A percentile compares a stretch with the other conserved stretches of the same genome.
These are phyloP conservation scores for Notospermus geniculatus DNA, from an alignment of 1,140 invertebrate genomes.

Conservation along the genomic window DNA sequence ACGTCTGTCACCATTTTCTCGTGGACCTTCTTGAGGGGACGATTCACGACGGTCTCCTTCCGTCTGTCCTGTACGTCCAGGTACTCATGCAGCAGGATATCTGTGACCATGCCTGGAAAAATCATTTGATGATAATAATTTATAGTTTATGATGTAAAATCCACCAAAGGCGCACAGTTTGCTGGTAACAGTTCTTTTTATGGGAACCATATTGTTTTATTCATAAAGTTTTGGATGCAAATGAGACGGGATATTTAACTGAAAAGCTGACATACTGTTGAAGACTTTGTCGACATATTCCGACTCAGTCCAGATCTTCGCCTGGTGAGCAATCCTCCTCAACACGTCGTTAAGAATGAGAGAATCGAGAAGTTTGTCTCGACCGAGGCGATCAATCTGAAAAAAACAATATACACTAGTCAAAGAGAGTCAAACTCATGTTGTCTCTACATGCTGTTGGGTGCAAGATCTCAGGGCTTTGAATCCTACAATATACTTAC, in stretches of 20 bases:
- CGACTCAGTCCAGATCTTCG: constrained; percentile 6
- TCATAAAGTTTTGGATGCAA: not conserved
- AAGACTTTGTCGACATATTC: constrained; percentile 1
- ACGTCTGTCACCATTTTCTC: constrained; percentile 7
- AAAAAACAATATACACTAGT: too few species aligned
- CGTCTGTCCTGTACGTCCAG: not conserved
- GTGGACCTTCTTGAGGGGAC: not conserved
- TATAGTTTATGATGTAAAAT: too few species aligned
- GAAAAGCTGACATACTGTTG: not conserved
- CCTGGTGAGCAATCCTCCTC: not conserved
- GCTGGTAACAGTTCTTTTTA: too few species aligned
- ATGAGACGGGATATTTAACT: not conserved
- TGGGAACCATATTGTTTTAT: too few species aligned
- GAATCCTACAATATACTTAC: too few species aligned
- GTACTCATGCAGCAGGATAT: constrained; percentile 3
- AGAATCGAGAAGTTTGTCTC: not conserved
- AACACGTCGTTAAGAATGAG: not conserved
- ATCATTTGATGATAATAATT: too few species aligned
- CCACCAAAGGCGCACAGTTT: too few species aligned
- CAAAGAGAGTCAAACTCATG: too few species aligned
- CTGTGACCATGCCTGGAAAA: not conserved
- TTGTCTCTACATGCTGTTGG: too few species aligned
- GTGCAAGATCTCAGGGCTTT: too few species aligned
- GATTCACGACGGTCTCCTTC: not conserved
- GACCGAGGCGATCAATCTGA: too few species aligned